A percentile compares a stretch with the other conserved stretches of the same genome.
Evolutionary conservation across 2,797 vertebrate genomes (phyloP).

Genomic region (Gobionotothen gibberifrons): DNA sequence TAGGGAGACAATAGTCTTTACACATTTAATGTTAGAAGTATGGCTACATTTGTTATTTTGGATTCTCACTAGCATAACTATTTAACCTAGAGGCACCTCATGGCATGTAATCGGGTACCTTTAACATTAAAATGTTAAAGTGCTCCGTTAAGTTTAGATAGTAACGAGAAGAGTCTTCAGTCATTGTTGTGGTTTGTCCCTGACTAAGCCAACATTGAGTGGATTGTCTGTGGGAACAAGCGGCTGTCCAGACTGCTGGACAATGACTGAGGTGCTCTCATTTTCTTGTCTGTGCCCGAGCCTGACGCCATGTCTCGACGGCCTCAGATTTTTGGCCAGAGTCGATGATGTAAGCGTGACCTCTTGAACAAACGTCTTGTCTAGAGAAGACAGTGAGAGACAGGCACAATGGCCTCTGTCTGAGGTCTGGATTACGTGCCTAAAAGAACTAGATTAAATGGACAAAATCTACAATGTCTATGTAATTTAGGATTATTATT

Average conservation of each 20-base stretch:
- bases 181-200: constrained; percentile 54
- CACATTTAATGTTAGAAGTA: constrained; percentile 2
- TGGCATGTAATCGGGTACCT: not conserved
- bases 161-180: constrained; percentile 28
- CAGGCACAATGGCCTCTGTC: constrained; percentile 38
- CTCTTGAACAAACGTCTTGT: constrained; percentile 55
- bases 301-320: constrained; percentile 75
- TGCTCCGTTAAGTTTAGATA: constrained; percentile 11
- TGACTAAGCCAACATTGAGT: constrained; percentile 69
- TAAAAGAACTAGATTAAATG: not conserved
- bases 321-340: constrained; percentile 56
- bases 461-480: not conserved
- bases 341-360: constrained; percentile 63
- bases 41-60: not conserved
- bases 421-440: constrained; percentile 12
- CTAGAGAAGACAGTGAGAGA: constrained; percentile 46
- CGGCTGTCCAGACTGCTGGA: constrained; percentile 64
- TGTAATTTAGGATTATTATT: not conserved
- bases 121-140: constrained; percentile 8
- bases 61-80: not conserved
- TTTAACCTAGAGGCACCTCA: not conserved
- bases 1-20: not conserved
- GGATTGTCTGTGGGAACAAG: constrained; percentile 71
- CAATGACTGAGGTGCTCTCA: constrained; percentile 72
- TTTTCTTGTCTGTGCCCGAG: constrained; percentile 71